Percentiles rank a stretch among this genome's conserved stretches.
phyloP scores from a whole-genome alignment of 2,113 vertebrate genomes.

The Hippocampus guttulatus region DNA sequence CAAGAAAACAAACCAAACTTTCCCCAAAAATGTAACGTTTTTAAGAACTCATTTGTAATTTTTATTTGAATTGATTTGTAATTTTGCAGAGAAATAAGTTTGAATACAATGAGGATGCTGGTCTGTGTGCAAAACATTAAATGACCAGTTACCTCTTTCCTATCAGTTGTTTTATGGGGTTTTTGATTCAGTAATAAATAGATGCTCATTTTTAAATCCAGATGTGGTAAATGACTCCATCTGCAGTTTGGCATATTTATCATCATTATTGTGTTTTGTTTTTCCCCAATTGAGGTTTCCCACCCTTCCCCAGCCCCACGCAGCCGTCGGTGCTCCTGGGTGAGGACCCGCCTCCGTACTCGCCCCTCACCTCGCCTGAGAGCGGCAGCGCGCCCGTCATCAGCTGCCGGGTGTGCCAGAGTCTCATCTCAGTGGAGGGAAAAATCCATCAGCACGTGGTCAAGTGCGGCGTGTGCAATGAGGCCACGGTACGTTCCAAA shows the following conservation, averaged over 20 bases:
- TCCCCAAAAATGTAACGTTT: too few relatives aligned
- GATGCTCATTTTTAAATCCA: not conserved
- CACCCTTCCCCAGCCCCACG: constrained; percentile 74
- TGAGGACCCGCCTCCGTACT: constrained; percentile 88
- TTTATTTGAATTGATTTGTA: not conserved
- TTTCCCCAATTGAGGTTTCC: constrained; percentile 69
- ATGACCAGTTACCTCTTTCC: too few relatives aligned
- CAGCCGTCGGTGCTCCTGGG: constrained; percentile 82
- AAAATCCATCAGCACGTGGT: constrained; percentile 94
- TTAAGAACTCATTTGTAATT: too few relatives aligned
- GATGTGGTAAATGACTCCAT: not conserved
- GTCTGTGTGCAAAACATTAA: not conserved
- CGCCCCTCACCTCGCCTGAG: constrained; percentile 85
- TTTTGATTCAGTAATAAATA: not conserved
- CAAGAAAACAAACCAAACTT: too few relatives aligned
- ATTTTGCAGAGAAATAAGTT: not conserved
- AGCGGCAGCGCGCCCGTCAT: constrained; percentile 86
- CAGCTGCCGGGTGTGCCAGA: constrained; percentile 88
- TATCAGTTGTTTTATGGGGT: not conserved
- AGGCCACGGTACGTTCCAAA: constrained; percentile 80
- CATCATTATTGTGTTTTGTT: not conserved
- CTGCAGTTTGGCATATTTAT: not conserved
- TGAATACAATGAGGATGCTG: not conserved
- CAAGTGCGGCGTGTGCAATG: constrained; percentile 90
- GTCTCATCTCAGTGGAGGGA: constrained; percentile 88